A percentile compares a stretch with the other conserved stretches of the same genome.
Conservation (phyloP, 2,888 invertebrate genomes). For the Tenthredo scrophulariae region DNA sequence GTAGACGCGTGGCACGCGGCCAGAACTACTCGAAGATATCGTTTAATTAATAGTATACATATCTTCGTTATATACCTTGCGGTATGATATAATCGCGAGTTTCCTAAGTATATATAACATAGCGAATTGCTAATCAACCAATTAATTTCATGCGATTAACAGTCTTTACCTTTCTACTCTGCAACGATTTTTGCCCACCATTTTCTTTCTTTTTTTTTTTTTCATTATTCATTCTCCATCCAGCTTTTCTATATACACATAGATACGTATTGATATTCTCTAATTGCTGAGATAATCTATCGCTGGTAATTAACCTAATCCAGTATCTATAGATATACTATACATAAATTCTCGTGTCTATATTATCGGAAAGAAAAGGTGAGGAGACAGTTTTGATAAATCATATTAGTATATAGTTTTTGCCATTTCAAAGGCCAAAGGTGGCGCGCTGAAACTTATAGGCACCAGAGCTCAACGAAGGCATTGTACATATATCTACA, state of each 20-base stretch:
- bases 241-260: not conserved
- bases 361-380: not conserved
- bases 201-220: not conserved
- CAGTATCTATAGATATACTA: not conserved
- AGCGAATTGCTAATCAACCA: slow-evolving; percentile 22
- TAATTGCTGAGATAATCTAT: not conserved
- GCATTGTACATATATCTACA: not conserved
- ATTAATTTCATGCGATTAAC: slow-evolving; percentile 14
- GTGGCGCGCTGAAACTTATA: not conserved
- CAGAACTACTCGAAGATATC: slow-evolving; percentile 1
- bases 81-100: slow-evolving; percentile 3
- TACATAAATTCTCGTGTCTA: not conserved
- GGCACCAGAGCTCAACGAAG: not conserved
- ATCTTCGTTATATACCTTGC: not conserved
- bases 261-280: not conserved
- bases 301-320: not conserved
- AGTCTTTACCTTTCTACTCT: not conserved
- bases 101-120: not conserved
- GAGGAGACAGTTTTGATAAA: no score
- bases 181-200: not conserved
- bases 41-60: slow-evolving; percentile 30
- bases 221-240: not conserved
- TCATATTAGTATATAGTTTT: not conserved
- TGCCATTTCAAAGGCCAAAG: not conserved
- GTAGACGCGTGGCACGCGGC: not conserved